phyloP scores from a whole-genome alignment of 2,113 vertebrate genomes.

The Pelecanoides urinatrix region DNA sequence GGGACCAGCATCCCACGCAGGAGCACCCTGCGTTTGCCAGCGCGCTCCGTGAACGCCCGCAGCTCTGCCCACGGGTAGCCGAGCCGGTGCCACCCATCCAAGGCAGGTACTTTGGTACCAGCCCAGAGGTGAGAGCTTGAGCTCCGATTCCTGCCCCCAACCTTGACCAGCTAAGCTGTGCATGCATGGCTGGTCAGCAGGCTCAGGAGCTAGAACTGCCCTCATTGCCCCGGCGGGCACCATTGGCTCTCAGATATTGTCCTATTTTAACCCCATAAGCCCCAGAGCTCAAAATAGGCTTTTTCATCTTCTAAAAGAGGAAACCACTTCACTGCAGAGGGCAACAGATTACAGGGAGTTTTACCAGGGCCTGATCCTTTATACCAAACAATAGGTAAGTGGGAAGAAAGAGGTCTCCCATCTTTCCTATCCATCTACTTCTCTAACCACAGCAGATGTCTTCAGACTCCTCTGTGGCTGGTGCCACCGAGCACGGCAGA shows the following conservation, averaged over 20 bases:
- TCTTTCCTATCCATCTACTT: neutral
- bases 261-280: neutral
- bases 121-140: neutral
- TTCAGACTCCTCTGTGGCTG: neutral
- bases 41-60: rapidly evolving
- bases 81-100: neutral
- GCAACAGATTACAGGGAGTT: neutral
- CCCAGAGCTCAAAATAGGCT: neutral
- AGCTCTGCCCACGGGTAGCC: neutral
- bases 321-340: neutral
- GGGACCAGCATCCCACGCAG: neutral
- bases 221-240: neutral
- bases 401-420: neutral
- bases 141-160: neutral
- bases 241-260: neutral
- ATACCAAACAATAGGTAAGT: neutral
- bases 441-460: neutral
- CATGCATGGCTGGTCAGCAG: neutral
- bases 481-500: neutral
- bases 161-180: neutral
- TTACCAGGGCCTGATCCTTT: neutral
- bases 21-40: neutral
- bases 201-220: neutral
- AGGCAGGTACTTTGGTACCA: neutral
- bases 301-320: neutral